A percentile compares a stretch with the other conserved stretches of the same genome.
Conservation (phyloP, 2,888 invertebrate species). For the Eristalis intricaria region DNA sequence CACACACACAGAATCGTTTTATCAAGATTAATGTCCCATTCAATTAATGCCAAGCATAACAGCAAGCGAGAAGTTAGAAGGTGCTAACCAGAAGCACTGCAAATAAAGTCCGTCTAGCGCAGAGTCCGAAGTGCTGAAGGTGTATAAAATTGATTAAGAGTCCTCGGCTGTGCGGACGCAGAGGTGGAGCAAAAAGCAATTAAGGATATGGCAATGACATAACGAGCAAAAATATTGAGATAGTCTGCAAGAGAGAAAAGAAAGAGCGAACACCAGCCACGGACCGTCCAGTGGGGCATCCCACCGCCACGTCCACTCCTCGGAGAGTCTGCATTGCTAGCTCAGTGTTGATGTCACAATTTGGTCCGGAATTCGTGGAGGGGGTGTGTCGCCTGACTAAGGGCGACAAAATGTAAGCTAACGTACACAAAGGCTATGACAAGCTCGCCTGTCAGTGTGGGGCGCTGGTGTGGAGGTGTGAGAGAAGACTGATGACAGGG, state of each 20-base stretch:
- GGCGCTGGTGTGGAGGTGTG: not conserved
- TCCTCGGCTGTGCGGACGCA: conserved; percentile 19
- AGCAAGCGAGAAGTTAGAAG: conserved; percentile 54
- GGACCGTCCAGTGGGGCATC: conserved; percentile 30
- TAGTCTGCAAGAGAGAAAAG: conserved; percentile 55
- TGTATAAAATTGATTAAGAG: conserved; percentile 72
- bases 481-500: conserved; percentile 62
- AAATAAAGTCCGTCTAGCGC: conserved; percentile 34
- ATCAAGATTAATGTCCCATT: conserved; percentile 69
- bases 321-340: conserved; percentile 1
- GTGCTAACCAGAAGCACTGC: conserved; percentile 67
- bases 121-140: conserved; percentile 61
- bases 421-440: conserved; percentile 36
- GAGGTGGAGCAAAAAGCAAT: conserved; percentile 62
- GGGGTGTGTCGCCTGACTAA: conserved; percentile 36
- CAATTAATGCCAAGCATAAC: conserved; percentile 69
- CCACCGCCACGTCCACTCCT: not conserved
- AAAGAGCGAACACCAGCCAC: conserved; percentile 28
- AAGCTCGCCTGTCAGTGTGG: not conserved
- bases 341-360: conserved; percentile 49
- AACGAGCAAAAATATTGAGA: conserved; percentile 72
- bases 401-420: conserved; percentile 34
- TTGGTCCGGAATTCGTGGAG: conserved; percentile 34
- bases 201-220: conserved; percentile 71
- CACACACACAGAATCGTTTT: conserved; percentile 25